These are phyloP conservation scores for Apantesis nais DNA, from an alignment of 2,888 invertebrate species.

Conservation along the genomic window DNA sequence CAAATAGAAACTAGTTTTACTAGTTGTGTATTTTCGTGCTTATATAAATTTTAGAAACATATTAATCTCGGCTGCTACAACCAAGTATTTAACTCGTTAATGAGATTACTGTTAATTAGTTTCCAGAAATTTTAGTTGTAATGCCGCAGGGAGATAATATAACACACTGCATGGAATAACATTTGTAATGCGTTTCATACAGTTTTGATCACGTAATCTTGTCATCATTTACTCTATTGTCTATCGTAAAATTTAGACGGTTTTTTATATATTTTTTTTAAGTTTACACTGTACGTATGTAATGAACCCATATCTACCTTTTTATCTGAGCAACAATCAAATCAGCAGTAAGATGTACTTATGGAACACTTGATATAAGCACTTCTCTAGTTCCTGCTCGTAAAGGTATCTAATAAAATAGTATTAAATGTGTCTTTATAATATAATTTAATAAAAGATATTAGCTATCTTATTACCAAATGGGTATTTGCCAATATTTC, in stretches of 20 bases:
- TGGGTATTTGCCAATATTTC: not conserved
- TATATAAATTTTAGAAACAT: constrained; percentile 29
- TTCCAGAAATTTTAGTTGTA: constrained; percentile 22
- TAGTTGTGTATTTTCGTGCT: constrained; percentile 33
- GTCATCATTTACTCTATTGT: not conserved
- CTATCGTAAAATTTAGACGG: not conserved
- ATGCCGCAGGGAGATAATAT: constrained; percentile 11
- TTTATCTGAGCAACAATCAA: not conserved
- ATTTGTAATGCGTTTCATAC: not conserved
- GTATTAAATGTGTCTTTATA: not conserved
- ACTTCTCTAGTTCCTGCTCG: not conserved
- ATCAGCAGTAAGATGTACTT: not conserved
- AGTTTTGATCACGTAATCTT: not conserved
- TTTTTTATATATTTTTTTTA: not conserved
- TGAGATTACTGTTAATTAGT: constrained; percentile 35
- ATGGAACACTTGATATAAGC: not conserved
- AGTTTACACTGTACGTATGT: not conserved
- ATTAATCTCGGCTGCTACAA: constrained; percentile 3
- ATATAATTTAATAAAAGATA: not conserved
- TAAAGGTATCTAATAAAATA: not conserved
- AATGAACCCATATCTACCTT: not conserved
- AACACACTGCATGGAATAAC: not conserved
- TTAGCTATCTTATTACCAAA: too few species aligned
- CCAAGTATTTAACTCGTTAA: constrained; percentile 26
- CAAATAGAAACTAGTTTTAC: constrained; percentile 30